Evolutionary conservation across 1,140 invertebrate genomes (phyloP).

Genomic region (Bombus confusus): DNA sequence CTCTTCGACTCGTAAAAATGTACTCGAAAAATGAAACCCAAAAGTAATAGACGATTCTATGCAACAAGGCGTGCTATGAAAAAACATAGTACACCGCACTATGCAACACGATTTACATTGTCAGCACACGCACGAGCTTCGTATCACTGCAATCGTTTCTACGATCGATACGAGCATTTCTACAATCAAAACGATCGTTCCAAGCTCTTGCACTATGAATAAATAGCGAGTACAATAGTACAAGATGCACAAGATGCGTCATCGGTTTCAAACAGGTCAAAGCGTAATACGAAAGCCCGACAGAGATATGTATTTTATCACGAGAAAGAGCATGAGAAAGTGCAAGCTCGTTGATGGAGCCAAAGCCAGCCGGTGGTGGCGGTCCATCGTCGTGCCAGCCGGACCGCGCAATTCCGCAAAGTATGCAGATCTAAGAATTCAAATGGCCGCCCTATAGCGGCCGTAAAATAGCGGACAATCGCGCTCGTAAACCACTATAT

Average conservation of each 20-base stretch:
- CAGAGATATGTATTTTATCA: not conserved
- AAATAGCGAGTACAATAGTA: not conserved
- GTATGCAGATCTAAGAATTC: slow-evolving; percentile 83
- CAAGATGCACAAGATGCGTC: not conserved
- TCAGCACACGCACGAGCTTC: not conserved
- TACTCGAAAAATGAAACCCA: too few relatives aligned
- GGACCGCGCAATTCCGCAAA: slow-evolving; percentile 80
- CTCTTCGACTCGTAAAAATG: too few relatives aligned
- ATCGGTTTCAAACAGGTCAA: not conserved
- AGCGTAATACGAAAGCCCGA: too few relatives aligned
- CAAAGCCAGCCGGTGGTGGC: slow-evolving; percentile 30
- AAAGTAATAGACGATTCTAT: too few relatives aligned
- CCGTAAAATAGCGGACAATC: slow-evolving; percentile 82
- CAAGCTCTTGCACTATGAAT: not conserved
- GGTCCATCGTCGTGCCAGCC: slow-evolving; percentile 63
- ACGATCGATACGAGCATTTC: too few relatives aligned
- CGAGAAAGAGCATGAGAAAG: slow-evolving; percentile 9
- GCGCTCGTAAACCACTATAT: slow-evolving; percentile 83
- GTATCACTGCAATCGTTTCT: too few relatives aligned
- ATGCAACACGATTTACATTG: not conserved
- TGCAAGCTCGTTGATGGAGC: slow-evolving; percentile 43
- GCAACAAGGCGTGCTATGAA: too few relatives aligned
- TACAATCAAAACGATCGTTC: not conserved
- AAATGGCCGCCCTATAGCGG: slow-evolving; percentile 80
- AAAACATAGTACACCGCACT: too few relatives aligned